Percentiles rank a stretch among this genome's conserved stretches.
These are phyloP conservation scores for Rhingia campestris DNA, from an alignment of 2,888 invertebrate species.

Conservation along the genomic window DNA sequence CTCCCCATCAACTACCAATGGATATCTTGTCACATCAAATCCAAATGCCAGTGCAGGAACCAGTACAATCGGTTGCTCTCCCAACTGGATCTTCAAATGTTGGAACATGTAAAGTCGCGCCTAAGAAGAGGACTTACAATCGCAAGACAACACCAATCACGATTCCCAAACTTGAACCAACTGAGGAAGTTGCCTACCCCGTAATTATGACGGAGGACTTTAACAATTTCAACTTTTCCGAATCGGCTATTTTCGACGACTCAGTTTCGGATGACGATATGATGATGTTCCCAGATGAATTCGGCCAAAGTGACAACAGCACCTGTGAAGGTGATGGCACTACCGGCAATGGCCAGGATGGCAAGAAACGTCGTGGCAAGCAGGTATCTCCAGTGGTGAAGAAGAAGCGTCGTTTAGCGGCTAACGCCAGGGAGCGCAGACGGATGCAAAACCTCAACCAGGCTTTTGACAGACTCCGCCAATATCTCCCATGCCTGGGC, in stretches of 20 bases:
- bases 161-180: conserved; percentile 46
- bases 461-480: conserved; percentile 95
- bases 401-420: conserved; percentile 92
- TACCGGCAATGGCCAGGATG: conserved; percentile 63
- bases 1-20: conserved; percentile 47
- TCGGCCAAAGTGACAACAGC: conserved; percentile 77
- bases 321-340: conserved; percentile 76
- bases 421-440: conserved; percentile 95
- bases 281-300: conserved; percentile 79
- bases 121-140: conserved; percentile 79
- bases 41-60: conserved; percentile 55
- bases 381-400: conserved; percentile 91
- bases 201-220: conserved; percentile 77
- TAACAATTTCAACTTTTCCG: conserved; percentile 81
- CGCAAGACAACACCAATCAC: conserved; percentile 75
- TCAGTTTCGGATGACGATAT: conserved; percentile 80
- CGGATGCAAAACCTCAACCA: conserved; percentile 97
- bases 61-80: not conserved
- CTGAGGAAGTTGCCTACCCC: conserved; percentile 49
- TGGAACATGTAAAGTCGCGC: conserved; percentile 79
- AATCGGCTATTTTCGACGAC: conserved; percentile 80
- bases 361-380: conserved; percentile 85
- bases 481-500: conserved; percentile 95
- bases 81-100: conserved; percentile 80
- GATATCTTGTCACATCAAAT: conserved; percentile 63